A percentile compares a stretch with the other conserved stretches of the same genome.
phyloP scores from a whole-genome alignment of 2,888 invertebrate genomes.

The Papilio gigon region DNA sequence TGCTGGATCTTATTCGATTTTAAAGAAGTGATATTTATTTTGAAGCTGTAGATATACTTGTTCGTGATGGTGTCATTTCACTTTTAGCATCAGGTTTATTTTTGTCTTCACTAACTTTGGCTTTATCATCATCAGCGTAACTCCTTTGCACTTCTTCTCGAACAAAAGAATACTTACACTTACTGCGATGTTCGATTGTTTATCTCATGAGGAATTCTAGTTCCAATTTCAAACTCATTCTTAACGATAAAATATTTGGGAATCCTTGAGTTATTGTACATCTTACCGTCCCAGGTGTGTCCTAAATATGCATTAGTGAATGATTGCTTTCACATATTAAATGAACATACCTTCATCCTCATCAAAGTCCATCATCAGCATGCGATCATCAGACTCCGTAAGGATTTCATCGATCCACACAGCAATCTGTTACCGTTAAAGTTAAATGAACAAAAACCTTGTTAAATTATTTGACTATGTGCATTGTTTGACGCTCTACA shows the following conservation, averaged over 20 bases:
- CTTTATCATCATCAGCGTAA: conserved; percentile 47
- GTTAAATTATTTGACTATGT: background rate
- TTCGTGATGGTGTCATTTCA: conserved; percentile 25
- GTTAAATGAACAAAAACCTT: no score
- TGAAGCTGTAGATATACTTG: conserved; percentile 9
- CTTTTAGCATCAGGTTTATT: conserved; percentile 26
- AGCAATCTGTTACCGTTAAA: conserved; percentile 70
- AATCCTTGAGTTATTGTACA: no score
- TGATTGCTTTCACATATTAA: conserved; percentile 47
- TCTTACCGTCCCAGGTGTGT: no score
- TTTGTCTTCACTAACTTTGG: conserved; percentile 13
- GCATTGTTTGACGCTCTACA: background rate
- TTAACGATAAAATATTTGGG: no score
- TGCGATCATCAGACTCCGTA: conserved; percentile 72
- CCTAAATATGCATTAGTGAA: no score
- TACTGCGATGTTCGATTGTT: conserved; percentile 41
- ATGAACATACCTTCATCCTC: conserved; percentile 72
- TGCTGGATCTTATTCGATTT: background rate
- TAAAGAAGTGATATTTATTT: conserved; percentile 13
- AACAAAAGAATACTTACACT: conserved; percentile 49
- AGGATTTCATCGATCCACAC: conserved; percentile 77
- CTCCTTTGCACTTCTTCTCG: conserved; percentile 67
- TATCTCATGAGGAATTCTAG: background rate
- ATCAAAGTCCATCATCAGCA: conserved; percentile 79
- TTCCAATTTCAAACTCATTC: background rate